Conservation (phyloP, 2,113 vertebrate species). For the Phrynosoma blainvillii region DNA sequence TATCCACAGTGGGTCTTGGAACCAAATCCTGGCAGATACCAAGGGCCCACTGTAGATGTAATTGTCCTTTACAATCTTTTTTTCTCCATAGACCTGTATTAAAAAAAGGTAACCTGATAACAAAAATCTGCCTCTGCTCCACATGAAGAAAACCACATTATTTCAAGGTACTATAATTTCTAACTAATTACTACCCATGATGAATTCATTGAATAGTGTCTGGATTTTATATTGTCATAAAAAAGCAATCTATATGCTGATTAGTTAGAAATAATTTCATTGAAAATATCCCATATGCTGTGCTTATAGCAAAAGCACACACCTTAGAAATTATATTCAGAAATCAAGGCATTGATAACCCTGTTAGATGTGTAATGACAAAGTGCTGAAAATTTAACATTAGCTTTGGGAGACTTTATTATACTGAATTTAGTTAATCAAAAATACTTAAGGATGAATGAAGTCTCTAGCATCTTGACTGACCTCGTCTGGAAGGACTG, state of each 20-base stretch:
- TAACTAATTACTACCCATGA: slow-evolving; percentile 63
- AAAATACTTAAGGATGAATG: slow-evolving; percentile 33
- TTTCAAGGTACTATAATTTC: not conserved
- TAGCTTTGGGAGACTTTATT: slow-evolving; percentile 36
- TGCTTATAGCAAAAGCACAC: slow-evolving; percentile 20
- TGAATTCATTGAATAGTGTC: slow-evolving; percentile 41
- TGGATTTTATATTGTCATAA: slow-evolving; percentile 53
- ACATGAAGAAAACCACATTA: slow-evolving; percentile 45
- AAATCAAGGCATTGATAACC: slow-evolving; percentile 37
- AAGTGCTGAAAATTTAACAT: slow-evolving; percentile 53
- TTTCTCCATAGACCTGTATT: not conserved
- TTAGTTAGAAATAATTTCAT: slow-evolving; percentile 58
- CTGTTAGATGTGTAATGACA: slow-evolving; percentile 9
- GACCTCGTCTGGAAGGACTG: slow-evolving; percentile 44
- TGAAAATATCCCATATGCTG: slow-evolving; percentile 51
- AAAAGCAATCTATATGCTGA: slow-evolving; percentile 44
- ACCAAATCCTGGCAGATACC: too few relatives aligned
- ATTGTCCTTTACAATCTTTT: not conserved
- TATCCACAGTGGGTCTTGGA: too few relatives aligned
- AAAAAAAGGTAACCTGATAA: not conserved
- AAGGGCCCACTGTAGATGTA: not conserved
- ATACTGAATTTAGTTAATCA: slow-evolving; percentile 29
- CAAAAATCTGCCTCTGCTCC: slow-evolving; percentile 36
- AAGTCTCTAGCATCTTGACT: slow-evolving; percentile 37
- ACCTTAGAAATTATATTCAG: slow-evolving; percentile 34